A percentile compares a stretch with the other conserved stretches of the same genome.
Conservation (phyloP, 2,888 invertebrate genomes). For the Callimorpha dominula region DNA sequence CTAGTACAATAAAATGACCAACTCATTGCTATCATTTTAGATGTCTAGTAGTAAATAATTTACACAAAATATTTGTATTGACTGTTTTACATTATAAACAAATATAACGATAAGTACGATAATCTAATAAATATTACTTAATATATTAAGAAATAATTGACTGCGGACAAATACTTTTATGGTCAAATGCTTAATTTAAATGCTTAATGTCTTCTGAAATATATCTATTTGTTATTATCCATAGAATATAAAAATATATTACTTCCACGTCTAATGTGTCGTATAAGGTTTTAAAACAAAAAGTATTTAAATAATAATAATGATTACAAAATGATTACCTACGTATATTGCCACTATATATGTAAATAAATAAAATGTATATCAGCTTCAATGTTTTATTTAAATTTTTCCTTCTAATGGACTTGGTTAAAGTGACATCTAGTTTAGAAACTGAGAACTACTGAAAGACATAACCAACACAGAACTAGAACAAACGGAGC, state of each 20-base stretch:
- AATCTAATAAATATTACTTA: conserved; percentile 36
- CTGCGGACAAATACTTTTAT: conserved; percentile 35
- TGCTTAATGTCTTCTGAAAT: conserved; percentile 53
- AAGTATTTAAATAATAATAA: conserved; percentile 60
- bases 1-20: conserved; percentile 82
- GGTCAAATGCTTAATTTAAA: conserved; percentile 34
- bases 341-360: conserved; percentile 67
- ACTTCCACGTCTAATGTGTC: conserved; percentile 63
- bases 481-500: neutral
- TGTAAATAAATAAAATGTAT: conserved; percentile 78
- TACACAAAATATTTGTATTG: conserved; percentile 55
- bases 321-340: conserved; percentile 56
- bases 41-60: conserved; percentile 50
- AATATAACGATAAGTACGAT: conserved; percentile 45
- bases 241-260: conserved; percentile 45
- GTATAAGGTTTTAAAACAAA: conserved; percentile 58
- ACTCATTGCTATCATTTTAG: conserved; percentile 54
- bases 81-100: conserved; percentile 58
- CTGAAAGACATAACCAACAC: neutral
- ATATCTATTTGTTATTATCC: conserved; percentile 34
- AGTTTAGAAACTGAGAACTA: conserved; percentile 10
- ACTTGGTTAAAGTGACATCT: conserved; percentile 39
- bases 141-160: conserved; percentile 33
- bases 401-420: neutral
- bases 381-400: conserved; percentile 70